Evolutionary conservation across 64 coral and sea anemone species (phyloP), one percentile per base, ranked within the genome.

Genomic region (Pocillopora damicornis): DNA sequence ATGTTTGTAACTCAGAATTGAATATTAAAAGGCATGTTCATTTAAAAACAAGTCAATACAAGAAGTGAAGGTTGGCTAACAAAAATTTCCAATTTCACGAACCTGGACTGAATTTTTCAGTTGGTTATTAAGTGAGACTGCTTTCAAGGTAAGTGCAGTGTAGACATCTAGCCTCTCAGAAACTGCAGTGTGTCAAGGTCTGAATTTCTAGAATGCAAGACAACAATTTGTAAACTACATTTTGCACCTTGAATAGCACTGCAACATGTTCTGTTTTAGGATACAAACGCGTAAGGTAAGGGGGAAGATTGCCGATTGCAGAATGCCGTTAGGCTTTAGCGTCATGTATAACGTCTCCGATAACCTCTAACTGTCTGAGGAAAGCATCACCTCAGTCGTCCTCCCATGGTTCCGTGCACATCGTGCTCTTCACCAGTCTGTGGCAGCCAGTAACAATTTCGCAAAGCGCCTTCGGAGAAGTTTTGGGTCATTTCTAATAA

Each of bases 111-210:
- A 60, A 5, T 79, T 79, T 79, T 79, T 45, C n/a, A 59, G 77
- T 79, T 79, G 58, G 17, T 79, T 45, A 79, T 79, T 79, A 1
- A 79, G 77, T 61, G 57, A 79, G 77, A 79, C 77, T 79, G 77
- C 77, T 79, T 79, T 79, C 77, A 79, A 79, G 77, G 77, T 79
- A 79, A 79, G 77, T 79, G 77, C 77, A 79, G 77, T 79, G 77
- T 60, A 79, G 77, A 79, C 77, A 79, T 60, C 14, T 79, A 60
- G 77, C 20, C 59, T 79, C 51, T 79, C 77, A 61, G 77, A 79
- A 79, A 79, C 77, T 79, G 77, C 77, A 60, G 0, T 79, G 14
- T 79, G 16, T 79, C 77, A 60, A 23, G 56, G 77, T 79, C 77
- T 79, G 20, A 4, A 23, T 79, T 59, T 59, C 45, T 60, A 60